Conservation (phyloP, 2,797 vertebrate species). For the Prunella strophiata region DNA sequence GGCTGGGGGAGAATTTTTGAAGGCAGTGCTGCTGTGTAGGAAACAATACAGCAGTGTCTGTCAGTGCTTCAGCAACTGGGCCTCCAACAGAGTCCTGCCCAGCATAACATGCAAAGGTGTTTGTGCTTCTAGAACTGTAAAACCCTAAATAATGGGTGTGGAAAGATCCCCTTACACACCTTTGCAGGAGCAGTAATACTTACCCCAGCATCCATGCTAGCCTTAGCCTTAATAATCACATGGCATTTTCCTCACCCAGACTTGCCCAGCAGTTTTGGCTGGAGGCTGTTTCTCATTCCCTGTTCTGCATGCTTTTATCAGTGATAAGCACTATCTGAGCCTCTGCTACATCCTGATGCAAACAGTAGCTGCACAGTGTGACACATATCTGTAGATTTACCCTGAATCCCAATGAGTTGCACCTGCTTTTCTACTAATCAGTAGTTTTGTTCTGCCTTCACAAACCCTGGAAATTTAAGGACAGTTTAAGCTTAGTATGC, state of each 20-base stretch:
- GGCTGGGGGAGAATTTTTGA: neutral
- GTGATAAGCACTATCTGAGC: neutral
- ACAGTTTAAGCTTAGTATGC: neutral
- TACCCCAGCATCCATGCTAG: neutral
- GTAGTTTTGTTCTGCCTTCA: neutral
- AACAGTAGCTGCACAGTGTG: neutral
- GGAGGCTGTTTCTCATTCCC: neutral
- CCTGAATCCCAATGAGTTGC: neutral
- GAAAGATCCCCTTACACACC: neutral
- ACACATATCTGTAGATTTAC: neutral
- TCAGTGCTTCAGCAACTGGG: neutral
- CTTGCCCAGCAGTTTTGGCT: neutral
- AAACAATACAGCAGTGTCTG: neutral
- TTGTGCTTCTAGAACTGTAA: neutral
- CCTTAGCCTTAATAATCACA: neutral
- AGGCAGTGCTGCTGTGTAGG: neutral
- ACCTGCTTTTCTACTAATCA: neutral
- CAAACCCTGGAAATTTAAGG: neutral
- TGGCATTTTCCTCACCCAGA: neutral
- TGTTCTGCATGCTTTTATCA: neutral
- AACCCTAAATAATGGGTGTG: neutral
- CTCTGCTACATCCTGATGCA: neutral
- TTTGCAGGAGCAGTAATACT: neutral
- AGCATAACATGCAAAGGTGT: neutral
- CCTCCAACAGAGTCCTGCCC: neutral